Evolutionary conservation across 2,113 vertebrate species (phyloP).

Genomic region (Trematomus loennbergii): DNA sequence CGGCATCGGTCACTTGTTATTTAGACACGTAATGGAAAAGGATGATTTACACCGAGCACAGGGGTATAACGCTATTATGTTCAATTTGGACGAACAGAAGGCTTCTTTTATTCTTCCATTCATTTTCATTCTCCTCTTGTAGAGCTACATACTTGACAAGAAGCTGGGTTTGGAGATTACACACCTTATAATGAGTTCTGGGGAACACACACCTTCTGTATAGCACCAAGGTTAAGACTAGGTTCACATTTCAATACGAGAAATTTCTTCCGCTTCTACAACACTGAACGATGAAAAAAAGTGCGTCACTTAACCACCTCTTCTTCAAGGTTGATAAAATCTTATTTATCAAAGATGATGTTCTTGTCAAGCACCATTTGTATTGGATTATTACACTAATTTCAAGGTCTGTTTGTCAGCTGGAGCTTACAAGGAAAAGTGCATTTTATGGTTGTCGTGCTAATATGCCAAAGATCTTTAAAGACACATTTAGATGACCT

Average conservation of each 20-base stretch:
- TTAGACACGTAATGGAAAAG: conserved; percentile 25
- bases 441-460: background rate
- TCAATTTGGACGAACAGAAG: conserved; percentile 41
- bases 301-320: background rate
- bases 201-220: background rate
- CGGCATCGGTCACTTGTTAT: conserved; percentile 36
- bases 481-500: background rate
- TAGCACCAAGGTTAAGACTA: background rate
- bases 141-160: background rate
- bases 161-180: conserved; percentile 4
- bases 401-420: background rate
- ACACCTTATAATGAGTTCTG: background rate
- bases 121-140: conserved; percentile 19
- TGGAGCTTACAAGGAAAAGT: background rate
- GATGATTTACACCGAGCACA: conserved; percentile 50
- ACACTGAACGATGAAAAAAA: background rate
- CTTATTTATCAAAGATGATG: background rate
- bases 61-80: conserved; percentile 38
- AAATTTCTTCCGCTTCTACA: background rate
- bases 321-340: background rate
- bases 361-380: background rate
- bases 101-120: conserved; percentile 18
- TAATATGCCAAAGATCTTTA: background rate
- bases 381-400: background rate
- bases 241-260: background rate